A percentile compares a stretch with the other conserved stretches of the same genome.
Evolutionary conservation across 2,797 vertebrate genomes (phyloP).

Genomic region (Menidia menidia): DNA sequence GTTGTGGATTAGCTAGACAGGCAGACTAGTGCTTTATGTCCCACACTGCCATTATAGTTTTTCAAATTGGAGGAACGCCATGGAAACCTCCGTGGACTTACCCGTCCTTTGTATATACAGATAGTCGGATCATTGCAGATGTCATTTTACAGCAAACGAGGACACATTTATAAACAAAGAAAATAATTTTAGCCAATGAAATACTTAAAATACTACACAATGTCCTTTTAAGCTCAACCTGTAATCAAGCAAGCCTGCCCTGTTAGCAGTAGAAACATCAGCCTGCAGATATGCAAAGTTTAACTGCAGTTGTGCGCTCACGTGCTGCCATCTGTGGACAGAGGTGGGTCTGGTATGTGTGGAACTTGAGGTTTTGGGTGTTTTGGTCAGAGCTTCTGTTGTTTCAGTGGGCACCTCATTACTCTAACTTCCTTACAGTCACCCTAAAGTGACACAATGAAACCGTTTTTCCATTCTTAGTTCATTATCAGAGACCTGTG

Average conservation of each 20-base stretch:
- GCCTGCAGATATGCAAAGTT: slow-evolving; percentile 9
- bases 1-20: too few species aligned
- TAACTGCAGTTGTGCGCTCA: not conserved
- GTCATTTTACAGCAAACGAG: too few species aligned
- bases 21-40: too few species aligned
- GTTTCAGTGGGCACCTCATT: slow-evolving; percentile 8
- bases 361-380: slow-evolving; percentile 19
- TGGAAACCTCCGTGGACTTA: too few species aligned
- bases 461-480: slow-evolving; percentile 9
- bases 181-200: too few species aligned
- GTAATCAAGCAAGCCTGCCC: slow-evolving; percentile 7
- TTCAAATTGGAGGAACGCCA: too few species aligned
- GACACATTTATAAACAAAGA: too few species aligned
- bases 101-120: too few species aligned
- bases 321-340: slow-evolving; percentile 2
- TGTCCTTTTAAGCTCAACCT: slow-evolving; percentile 18
- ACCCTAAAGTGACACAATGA: not conserved
- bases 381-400: not conserved
- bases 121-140: too few species aligned
- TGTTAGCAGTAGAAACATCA: slow-evolving; percentile 38
- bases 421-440: slow-evolving; percentile 19
- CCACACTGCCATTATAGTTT: too few species aligned
- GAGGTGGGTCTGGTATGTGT: slow-evolving; percentile 25
- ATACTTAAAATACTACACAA: too few species aligned
- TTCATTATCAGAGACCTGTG: slow-evolving; percentile 41